Evolutionary conservation across 2,113 vertebrate genomes (phyloP).

Genomic region (Philantomba maxwellii): DNA sequence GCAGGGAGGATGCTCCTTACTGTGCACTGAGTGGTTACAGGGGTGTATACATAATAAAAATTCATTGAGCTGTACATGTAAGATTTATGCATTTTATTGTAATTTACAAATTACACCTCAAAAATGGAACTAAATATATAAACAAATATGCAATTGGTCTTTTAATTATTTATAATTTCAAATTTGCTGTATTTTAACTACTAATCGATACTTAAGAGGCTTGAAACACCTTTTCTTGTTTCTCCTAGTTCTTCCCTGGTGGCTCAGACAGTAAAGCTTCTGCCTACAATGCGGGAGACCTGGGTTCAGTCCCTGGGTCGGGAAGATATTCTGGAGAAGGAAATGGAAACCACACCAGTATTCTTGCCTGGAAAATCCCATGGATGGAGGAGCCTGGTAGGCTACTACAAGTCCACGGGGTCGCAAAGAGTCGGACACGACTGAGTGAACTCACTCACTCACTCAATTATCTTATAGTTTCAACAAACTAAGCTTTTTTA

Average conservation of each 20-base stretch:
- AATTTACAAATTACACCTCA: neutral
- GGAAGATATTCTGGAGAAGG: too few relatives aligned
- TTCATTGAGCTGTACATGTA: neutral
- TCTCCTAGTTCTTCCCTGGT: neutral
- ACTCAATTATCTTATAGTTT: too few relatives aligned
- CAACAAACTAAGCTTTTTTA: neutral
- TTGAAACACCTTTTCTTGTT: neutral
- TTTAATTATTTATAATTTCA: constrained; percentile 5
- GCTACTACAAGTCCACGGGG: too few relatives aligned
- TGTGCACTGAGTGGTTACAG: neutral
- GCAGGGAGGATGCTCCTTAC: neutral
- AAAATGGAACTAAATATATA: neutral
- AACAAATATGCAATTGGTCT: neutral
- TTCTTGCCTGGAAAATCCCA: too few relatives aligned
- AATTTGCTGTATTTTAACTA: neutral
- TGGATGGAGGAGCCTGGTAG: too few relatives aligned
- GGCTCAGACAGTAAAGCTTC: too few relatives aligned
- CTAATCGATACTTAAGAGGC: neutral
- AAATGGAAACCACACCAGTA: too few relatives aligned
- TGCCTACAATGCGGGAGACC: too few relatives aligned
- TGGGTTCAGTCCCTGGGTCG: too few relatives aligned
- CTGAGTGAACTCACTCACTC: too few relatives aligned
- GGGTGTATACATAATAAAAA: neutral
- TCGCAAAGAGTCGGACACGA: too few relatives aligned
- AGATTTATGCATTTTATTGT: neutral